Evolutionary conservation across 2,797 vertebrate genomes (phyloP), one percentile per base, ranked within the genome.

Genomic region (Megalops cyprinoides): DNA sequence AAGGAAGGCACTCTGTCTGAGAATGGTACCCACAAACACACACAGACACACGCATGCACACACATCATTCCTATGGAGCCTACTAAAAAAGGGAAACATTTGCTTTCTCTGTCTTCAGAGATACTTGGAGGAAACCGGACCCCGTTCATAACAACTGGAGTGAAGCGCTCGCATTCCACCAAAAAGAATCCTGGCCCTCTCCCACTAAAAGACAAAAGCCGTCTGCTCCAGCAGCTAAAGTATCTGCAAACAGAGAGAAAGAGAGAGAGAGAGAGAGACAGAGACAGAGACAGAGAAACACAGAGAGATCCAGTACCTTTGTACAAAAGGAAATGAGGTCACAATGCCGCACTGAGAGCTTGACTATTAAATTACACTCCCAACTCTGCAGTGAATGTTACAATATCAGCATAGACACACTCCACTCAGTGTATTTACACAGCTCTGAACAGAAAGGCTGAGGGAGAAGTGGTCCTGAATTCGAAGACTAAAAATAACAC

Each of bases 41-140:
- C 49, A n/a, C n/a, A n/a, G n/a, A n/a, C n/a, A n/a, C n/a, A n/a
- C n/a, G n/a, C n/a, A n/a, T n/a, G n/a, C n/a, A 1, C 76, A n/a
- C 15, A 6, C 31, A 73, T 80, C 77, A 77, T 31, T 78, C 78
- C 77, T 82, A 84, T 71, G 77, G 83, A 79, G 81, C 83, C 77
- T 80, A 7, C 85, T 87, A 85, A 91, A 88, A 88, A 86, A 85
- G 83, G 87, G 65, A 87, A 89, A 87, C 46, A 60, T 84, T 87
- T 87, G 85, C 85, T 91, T 90, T 89, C 87, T 86, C 74, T 20
- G 18, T 81, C 89, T 91, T 89, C 42, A 74, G 48, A 84, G 89
- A 91, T 89, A 90, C 88, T 92, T 89, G 88, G 88, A 92, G 87
- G 87, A 89, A 89, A 87, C 55, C 42, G 67, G 81, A 86, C 76